phyloP scores from a whole-genome alignment of 92 coral and sea anemone species.

The Siderastrea siderea region DNA sequence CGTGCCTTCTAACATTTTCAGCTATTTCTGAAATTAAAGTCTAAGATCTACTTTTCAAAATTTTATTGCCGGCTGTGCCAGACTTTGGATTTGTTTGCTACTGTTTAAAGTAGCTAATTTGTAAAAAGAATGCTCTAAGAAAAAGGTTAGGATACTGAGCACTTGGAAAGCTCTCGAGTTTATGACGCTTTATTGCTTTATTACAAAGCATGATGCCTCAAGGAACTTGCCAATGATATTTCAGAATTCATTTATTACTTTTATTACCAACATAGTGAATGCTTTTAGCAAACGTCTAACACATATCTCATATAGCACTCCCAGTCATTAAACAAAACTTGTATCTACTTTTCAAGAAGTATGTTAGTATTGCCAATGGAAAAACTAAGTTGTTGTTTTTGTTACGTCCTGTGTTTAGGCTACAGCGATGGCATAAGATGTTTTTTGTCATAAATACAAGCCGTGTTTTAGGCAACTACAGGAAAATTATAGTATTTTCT shows the following conservation, averaged over 20 bases:
- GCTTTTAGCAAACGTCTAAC: conserved; percentile 2
- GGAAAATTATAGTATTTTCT: neutral
- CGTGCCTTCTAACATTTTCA: neutral
- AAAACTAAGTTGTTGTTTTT: neutral
- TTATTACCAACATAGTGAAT: neutral
- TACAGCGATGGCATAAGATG: neutral
- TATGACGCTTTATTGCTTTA: neutral
- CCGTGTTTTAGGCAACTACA: neutral
- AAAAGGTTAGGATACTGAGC: neutral
- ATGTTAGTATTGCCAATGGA: neutral
- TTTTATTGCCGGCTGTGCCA: neutral
- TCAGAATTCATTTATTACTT: neutral
- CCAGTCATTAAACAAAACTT: conserved; percentile 11
- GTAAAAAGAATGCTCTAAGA: neutral
- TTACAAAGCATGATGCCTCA: neutral
- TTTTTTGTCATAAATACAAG: neutral
- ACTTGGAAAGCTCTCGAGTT: neutral
- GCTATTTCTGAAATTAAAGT: neutral
- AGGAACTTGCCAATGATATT: neutral
- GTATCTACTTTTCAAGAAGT: neutral
- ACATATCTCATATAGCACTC: neutral
- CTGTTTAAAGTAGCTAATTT: neutral
- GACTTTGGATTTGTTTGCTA: too few relatives aligned
- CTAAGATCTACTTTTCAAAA: neutral
- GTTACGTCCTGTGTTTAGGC: conserved; percentile 7